A percentile compares a stretch with the other conserved stretches of the same genome.
These are phyloP conservation scores for Atrichornis clamosus DNA, from an alignment of 2,113 vertebrate genomes.

Conservation along the genomic window DNA sequence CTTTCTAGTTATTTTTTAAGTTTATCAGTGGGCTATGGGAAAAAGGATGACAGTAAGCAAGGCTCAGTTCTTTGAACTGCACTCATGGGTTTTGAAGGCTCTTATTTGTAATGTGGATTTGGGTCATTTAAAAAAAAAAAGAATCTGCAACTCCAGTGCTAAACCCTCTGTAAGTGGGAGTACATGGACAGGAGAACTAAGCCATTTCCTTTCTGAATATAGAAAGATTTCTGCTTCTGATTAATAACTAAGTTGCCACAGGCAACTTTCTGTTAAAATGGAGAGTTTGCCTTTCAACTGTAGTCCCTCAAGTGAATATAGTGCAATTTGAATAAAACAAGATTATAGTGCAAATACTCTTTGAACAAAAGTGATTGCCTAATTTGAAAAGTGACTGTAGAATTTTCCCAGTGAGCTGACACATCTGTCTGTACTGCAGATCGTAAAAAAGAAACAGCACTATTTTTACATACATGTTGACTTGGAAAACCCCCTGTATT, in stretches of 20 bases:
- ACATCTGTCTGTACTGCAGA: not conserved
- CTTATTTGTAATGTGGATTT: not conserved
- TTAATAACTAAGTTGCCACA: not conserved
- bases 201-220: not conserved
- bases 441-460: not conserved
- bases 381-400: not conserved
- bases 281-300: not conserved
- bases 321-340: constrained; percentile 11
- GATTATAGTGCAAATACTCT: not conserved
- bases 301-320: not conserved
- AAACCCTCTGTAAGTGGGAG: not conserved
- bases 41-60: not conserved
- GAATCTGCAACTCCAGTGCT: not conserved
- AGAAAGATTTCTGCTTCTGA: not conserved
- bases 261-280: not conserved
- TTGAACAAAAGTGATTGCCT: not conserved
- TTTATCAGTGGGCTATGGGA: not conserved
- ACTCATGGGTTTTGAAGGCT: not conserved
- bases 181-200: not conserved
- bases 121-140: not conserved
- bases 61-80: not conserved
- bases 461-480: not conserved
- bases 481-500: not conserved
- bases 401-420: not conserved
- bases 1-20: constrained; percentile 4